These are phyloP conservation scores for Ornithorhynchus anatinus DNA, from an alignment of 2,113 vertebrate species.

Conservation along the genomic window DNA sequence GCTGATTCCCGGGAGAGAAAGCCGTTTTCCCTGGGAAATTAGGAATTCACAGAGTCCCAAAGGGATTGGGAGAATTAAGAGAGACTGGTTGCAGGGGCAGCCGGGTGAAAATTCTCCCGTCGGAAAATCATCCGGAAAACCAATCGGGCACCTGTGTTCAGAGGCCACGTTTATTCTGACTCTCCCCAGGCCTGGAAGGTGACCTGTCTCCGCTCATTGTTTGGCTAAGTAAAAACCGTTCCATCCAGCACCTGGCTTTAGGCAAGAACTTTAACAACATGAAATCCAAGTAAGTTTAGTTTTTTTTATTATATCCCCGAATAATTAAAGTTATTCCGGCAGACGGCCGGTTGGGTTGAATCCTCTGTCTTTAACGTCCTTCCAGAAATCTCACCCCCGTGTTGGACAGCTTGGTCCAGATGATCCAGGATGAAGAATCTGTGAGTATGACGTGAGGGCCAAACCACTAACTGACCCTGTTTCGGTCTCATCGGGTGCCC, in stretches of 20 bases:
- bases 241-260: constrained; percentile 90
- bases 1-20: not conserved
- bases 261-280: constrained; percentile 99
- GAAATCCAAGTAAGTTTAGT: constrained; percentile 90
- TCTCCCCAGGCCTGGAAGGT: constrained; percentile 87
- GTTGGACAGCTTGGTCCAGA: constrained; percentile 95
- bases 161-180: constrained; percentile 56
- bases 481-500: too few relatives aligned
- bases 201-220: constrained; percentile 93
- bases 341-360: constrained; percentile 58
- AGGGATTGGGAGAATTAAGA: not conserved
- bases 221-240: constrained; percentile 97
- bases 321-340: constrained; percentile 32
- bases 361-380: constrained; percentile 61
- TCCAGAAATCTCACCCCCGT: constrained; percentile 93
- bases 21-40: not conserved
- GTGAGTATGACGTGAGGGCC: constrained; percentile 87
- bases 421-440: constrained; percentile 98
- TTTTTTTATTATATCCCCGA: constrained; percentile 39
- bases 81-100: not conserved
- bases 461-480: too few relatives aligned
- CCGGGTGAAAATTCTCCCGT: not conserved
- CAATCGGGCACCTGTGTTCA: constrained; percentile 20
- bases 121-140: not conserved
- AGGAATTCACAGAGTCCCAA: not conserved